phyloP scores from a whole-genome alignment of 1,140 invertebrate genomes.

The Drosophila sp. region DNA sequence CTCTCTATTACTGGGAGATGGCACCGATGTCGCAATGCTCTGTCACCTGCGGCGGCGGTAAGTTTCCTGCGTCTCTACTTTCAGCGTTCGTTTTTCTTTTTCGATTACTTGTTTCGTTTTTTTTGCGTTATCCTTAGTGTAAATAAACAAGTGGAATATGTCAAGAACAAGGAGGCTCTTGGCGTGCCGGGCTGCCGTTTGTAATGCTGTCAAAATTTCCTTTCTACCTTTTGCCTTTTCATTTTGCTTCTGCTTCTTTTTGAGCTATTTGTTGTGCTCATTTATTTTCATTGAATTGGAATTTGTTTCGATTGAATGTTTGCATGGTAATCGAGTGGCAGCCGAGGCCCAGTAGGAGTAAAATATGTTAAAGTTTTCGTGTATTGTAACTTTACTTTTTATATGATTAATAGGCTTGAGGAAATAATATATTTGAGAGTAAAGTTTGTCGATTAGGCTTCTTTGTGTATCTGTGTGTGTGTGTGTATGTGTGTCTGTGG shows the following conservation, averaged over 20 bases:
- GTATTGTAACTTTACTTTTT: conserved; percentile 28
- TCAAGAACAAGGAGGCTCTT: conserved; percentile 70
- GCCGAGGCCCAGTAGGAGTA: conserved; percentile 49
- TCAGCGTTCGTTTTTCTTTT: neutral
- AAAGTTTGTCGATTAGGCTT: conserved; percentile 71
- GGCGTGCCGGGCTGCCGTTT: conserved; percentile 67
- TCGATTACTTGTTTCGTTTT: conserved; percentile 21
- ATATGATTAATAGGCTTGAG: conserved; percentile 65
- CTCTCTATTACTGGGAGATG: conserved; percentile 92
- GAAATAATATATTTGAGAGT: conserved; percentile 68
- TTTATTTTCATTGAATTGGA: conserved; percentile 81
- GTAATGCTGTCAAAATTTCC: conserved; percentile 70
- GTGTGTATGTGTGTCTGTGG: neutral
- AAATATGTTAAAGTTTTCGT: conserved; percentile 54
- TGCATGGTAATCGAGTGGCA: conserved; percentile 79
- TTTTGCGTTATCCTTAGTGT: conserved; percentile 53
- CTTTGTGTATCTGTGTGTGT: conserved; percentile 18
- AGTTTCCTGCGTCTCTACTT: conserved; percentile 67
- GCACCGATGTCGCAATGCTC: conserved; percentile 92
- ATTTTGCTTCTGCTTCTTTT: conserved; percentile 15
- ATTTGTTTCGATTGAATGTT: conserved; percentile 81
- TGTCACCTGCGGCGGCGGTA: conserved; percentile 96
- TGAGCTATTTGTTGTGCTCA: conserved; percentile 75
- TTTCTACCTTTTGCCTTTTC: conserved; percentile 30
- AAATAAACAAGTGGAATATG: conserved; percentile 81